Evolutionary conservation across 2,797 vertebrate species (phyloP), one percentile per base, ranked within the genome.

Genomic region (Holocentrus rufus): DNA sequence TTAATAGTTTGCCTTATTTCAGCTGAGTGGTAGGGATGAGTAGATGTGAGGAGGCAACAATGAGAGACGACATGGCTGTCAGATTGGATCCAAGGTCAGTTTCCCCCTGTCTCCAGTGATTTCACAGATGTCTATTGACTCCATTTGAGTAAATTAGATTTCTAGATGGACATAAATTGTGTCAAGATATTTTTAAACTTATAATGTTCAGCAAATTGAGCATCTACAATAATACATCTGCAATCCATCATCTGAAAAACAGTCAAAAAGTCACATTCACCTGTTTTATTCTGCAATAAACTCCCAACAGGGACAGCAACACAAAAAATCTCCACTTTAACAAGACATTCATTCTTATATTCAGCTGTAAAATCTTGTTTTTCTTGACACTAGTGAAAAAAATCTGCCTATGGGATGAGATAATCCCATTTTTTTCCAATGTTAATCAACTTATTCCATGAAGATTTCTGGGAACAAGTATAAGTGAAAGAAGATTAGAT

Each of bases 61-160:
- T 44, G 30, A 79, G 76, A 71, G 80, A 49, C 47, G n/a, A 39
- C 30, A 25, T 53, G 18, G 72, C 65, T 89, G 87, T 90, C 84
- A 84, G 61, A 76, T 65, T 55, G 63, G 61, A 87, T 88, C 71
- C 80, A 52, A 60, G 73, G 57, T 61, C 52, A 31, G 52, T 81
- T 71, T 77, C 57, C 47, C 65, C 71, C 69, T 78, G 70, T 83
- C 84, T 77, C 55, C 73, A 63, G 36, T 27, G 52, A 76, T 80
- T 87, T 81, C 65, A 76, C 78, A 77, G 72, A 76, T 57, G 72
- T 31, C 56, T 74, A 52, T 76, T 66, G 14, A 68, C 52, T 77
- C 70, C 50, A 79, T 61, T 47, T 70, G 60, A 71, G 61, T 54
- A 44, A 44, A 77, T 84, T 54, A n/a, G 17, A 18, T 57, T 57